A percentile compares a stretch with the other conserved stretches of the same genome.
phyloP scores from a whole-genome alignment of 2,888 invertebrate genomes.

The Lepidochitona cinerea region DNA sequence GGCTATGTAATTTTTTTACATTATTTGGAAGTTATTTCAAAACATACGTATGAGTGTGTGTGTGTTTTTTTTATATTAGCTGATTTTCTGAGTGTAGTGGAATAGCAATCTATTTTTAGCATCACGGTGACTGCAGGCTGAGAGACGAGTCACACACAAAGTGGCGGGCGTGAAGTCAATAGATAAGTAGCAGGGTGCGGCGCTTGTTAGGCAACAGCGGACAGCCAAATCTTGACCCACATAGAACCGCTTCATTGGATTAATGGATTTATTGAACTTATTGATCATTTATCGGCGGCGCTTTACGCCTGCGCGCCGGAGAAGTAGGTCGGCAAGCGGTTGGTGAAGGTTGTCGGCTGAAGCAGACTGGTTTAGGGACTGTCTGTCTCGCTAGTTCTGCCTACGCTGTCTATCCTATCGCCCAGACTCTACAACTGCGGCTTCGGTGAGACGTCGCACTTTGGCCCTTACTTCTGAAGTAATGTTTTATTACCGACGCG shows the following conservation, averaged over 20 bases:
- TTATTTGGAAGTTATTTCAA: no score
- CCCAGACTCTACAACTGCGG: no score
- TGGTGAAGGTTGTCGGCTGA: background rate
- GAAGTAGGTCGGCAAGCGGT: background rate
- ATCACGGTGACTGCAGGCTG: background rate
- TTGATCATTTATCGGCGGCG: background rate
- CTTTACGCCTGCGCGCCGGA: background rate
- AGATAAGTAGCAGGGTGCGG: background rate
- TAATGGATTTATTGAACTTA: background rate
- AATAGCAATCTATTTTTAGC: slow-evolving; percentile 1
- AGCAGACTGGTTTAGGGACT: background rate
- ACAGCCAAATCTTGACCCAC: background rate
- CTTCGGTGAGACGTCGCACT: no score
- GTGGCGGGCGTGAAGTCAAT: background rate
- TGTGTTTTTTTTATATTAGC: no score
- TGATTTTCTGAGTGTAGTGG: no score
- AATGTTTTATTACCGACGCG: no score
- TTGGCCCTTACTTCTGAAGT: background rate
- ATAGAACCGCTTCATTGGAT: background rate
- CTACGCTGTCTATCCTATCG: no score
- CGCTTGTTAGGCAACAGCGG: background rate
- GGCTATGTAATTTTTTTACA: no score
- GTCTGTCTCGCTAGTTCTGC: background rate
- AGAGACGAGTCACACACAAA: background rate
- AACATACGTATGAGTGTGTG: no score